Evolutionary conservation across 2,888 invertebrate genomes (phyloP).

Genomic region (Drosophila ezoana): DNA sequence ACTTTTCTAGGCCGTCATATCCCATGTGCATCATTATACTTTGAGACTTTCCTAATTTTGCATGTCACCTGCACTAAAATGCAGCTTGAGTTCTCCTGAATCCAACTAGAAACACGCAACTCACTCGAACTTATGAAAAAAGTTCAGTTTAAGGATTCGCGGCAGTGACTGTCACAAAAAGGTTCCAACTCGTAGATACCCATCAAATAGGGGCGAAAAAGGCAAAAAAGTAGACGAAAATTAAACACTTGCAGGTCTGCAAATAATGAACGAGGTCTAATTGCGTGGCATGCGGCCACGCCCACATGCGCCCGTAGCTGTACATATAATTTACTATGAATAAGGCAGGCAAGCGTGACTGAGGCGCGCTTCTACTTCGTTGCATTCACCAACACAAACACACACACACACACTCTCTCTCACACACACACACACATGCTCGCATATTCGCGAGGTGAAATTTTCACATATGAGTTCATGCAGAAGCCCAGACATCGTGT

Average conservation of each 20-base stretch:
- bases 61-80: constrained; percentile 7
- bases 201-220: not conserved
- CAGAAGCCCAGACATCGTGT: constrained; percentile 73
- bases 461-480: constrained; percentile 67
- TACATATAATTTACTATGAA: constrained; percentile 40
- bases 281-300: constrained; percentile 41
- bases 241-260: constrained; percentile 20
- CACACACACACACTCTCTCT: constrained; percentile 1
- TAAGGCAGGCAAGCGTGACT: constrained; percentile 54
- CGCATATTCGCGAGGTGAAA: constrained; percentile 31
- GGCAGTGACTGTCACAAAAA: constrained; percentile 1
- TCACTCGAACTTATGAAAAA: not conserved
- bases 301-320: constrained; percentile 22
- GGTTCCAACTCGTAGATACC: constrained; percentile 6
- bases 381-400: constrained; percentile 40
- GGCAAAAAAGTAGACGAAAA: constrained; percentile 1
- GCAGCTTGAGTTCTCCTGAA: not conserved
- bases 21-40: constrained; percentile 1
- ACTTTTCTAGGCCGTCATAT: too few relatives aligned
- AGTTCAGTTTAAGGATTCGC: not conserved
- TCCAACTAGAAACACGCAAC: constrained; percentile 1
- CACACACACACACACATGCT: not conserved
- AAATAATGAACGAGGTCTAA: constrained; percentile 59
- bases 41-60: not conserved
- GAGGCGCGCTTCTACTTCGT: constrained; percentile 47